Base-by-base conservation (phyloP, 2,113 vertebrate genomes). In the Calyptomena viridis region DNA sequence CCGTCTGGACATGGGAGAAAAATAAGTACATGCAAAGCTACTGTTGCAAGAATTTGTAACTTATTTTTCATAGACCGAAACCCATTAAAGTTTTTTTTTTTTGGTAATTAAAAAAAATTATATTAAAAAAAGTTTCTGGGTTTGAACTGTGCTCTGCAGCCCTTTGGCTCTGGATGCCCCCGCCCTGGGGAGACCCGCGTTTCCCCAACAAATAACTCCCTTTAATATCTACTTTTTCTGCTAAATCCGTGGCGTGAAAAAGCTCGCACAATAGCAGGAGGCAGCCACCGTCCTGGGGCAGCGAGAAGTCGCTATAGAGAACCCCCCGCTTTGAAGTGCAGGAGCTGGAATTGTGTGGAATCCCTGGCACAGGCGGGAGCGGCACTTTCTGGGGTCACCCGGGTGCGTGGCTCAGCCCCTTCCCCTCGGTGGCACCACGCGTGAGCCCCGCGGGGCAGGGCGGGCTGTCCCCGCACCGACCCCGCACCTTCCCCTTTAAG, bases 31-130 rank as follows among this genome's bases (percentile, higher is more conserved):
- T 97, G 98, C 90, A 98, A 97, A 97, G 99, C 98, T 98, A 99
- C 99, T 99, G 99, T 99, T 99, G 98, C 99, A 98, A 98, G 97
- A 97, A 95, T 95, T 97, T 97, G 98, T 97, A 97, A 97, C 97
- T 98, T 97, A 97, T 97, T 98, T 97, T 98, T 97, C 93, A 93
- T 96, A 97, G 93, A 90, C 80, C 94, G 90, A 94, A 90, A 97
- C 74, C 66, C 81, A 60, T 97, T 95, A 97, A 97, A 97, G 84
- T 94, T 94, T 14, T 42, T 79, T 66, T 82, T 68, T 52, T 28
- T 59, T 59, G 8, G 24, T 39, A 22, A 27, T 39, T 44, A 16
- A 22, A 59, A 60, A n/a, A 31, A 27, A 9, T 0, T 6, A 27
- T 4, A 47, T 21, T 7, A 22, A 21, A 50, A 49, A 80, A 93